phyloP scores from a whole-genome alignment of 2,797 vertebrate species.

The Phrynocephalus guinanensis region DNA sequence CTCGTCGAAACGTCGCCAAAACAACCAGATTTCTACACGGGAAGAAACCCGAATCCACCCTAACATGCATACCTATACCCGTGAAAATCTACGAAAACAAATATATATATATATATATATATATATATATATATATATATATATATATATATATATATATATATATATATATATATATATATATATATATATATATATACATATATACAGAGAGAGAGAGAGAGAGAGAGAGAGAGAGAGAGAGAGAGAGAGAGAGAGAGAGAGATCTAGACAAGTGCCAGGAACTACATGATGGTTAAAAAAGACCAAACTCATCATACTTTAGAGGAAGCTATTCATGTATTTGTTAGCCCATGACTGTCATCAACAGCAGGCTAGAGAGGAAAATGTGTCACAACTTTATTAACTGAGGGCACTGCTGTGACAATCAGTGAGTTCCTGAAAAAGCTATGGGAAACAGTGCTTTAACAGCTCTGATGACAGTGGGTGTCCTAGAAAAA shows the following conservation, averaged over 20 bases:
- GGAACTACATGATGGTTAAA: neutral
- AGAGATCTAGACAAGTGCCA: neutral
- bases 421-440: neutral
- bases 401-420: neutral
- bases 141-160: no score
- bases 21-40: no score
- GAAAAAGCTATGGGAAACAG: neutral
- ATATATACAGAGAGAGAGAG: no score
- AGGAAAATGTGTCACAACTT: neutral
- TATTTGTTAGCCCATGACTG: neutral
- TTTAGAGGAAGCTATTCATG: neutral
- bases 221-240: no score
- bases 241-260: neutral
- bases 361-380: neutral
- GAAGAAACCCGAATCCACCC: no score
- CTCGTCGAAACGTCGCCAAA: no score
- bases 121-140: no score
- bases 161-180: no score
- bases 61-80: no score
- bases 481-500: neutral
- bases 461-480: neutral
- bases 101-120: no score
- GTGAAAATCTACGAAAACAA: no score
- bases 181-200: no score
- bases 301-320: neutral